Base-by-base conservation (phyloP, 2,113 vertebrate genomes). In the Cebidichthys violaceus region DNA sequence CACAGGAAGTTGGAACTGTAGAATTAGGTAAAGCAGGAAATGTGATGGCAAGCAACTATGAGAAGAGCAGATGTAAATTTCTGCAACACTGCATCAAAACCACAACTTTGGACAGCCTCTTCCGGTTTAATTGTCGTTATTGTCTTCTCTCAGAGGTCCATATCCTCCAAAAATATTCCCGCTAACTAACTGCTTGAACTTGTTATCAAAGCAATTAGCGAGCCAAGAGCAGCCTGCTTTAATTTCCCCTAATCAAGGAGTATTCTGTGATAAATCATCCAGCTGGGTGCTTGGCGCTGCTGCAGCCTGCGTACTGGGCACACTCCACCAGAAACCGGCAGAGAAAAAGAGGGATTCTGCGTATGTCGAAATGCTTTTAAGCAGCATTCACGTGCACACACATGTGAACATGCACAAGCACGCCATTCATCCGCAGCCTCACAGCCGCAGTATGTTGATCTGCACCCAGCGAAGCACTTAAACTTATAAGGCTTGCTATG, bases 171-270 rank as follows among this genome's bases (percentile, higher is more conserved):
- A 43, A 90, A 88, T 82, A 86, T 84, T 69, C 74, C 84, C 60
- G 67, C 67, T 89, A 82, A 90, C 83, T 82, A 92, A 89, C 81
- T 89, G 89, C 89, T 94, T 93, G 90, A 94, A 93, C 89, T 93
- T 91, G 85, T 90, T 93, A 93, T 94, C 92, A 87, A 89, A 91
- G 93, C 90, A 93, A 95, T 95, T 95, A 91, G 88, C 29, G 20
- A 90, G 78, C 88, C 82, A 91, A 88, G 74, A 93, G 84, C 90
- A 64, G 89, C 75, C 89, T 68, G 85, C 89, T 93, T 93, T 93
- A 86, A 95, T 95, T 95, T 90, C 80, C 88, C 75, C 91, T 93
- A 93, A 95, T 94, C 92, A 92, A 90, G 82, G 78, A 87, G 86
- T 91, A 93, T 94, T 93, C 84, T 86, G 83, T 86, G 86, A 93